Base-by-base conservation (phyloP, 2,888 invertebrate species). In the Leptinotarsa juncta region DNA sequence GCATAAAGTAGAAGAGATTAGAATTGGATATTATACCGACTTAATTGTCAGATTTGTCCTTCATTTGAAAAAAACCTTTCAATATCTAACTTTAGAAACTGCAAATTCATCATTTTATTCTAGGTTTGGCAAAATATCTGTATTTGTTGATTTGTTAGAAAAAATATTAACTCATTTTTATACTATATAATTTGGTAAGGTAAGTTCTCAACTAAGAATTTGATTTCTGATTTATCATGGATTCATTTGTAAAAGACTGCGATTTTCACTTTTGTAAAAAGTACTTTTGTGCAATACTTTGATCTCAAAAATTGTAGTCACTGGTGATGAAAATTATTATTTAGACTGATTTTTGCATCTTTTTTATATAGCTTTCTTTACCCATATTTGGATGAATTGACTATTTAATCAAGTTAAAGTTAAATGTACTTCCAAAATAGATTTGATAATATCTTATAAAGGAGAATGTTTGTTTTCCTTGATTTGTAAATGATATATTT, bases 231-330 rank as follows among this genome's bases (percentile, higher is more conserved):
- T 51, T 62, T 67, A 60, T 57, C 60, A 67, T 72, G 14, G 51
- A 32, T 55, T 71, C 3, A 26, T n/a, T 48, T 18, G n/a, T 18
- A 50, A 62, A 72, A 72, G 72, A 72, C 72, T 72, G 67, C 53
- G 32, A 10, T 42, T 10, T 12, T 55, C 26, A 53, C 65, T 18
- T 65, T 65, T 70, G 12, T 62, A 57, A 71, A 32, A 26, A 32
- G 14, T 71, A 42, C 49, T 53, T 70, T 50, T 57, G 70, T 70
- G 70, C 70, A 70, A 70, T 70, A 70, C 65, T 51, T 67, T 70
- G 57, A 70, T 70, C 49, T 70, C 48, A 18, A 50, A 57, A 57
- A 57, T 57, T 57, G 12, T 20, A 23, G 57, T 57, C 57, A 26
- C 15, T 57, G 15, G 23, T 57, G 57, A 67, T 18, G 49, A 67